These are phyloP conservation scores for Chauna torquata DNA, from an alignment of 2,113 vertebrate species.

Conservation along the genomic window DNA sequence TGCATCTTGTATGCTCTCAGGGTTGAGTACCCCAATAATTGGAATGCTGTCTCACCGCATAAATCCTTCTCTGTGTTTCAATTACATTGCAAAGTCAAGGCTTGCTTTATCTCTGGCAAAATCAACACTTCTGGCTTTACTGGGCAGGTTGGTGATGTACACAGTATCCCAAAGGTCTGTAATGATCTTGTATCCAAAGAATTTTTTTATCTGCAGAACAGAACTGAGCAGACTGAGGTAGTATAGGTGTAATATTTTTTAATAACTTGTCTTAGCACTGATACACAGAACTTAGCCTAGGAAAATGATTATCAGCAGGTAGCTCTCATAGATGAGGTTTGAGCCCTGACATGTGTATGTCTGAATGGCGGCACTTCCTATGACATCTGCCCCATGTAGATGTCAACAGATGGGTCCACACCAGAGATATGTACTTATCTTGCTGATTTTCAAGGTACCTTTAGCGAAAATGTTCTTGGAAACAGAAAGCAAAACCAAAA, in stretches of 20 bases:
- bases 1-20: not conserved
- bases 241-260: not conserved
- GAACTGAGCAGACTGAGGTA: not conserved
- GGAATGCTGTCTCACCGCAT: not conserved
- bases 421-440: not conserved
- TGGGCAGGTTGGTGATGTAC: not conserved
- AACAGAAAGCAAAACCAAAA: not conserved
- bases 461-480: not conserved
- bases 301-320: not conserved
- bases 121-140: not conserved
- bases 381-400: not conserved
- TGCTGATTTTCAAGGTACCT: not conserved
- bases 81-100: not conserved
- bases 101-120: not conserved
- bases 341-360: not conserved
- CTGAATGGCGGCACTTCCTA: not conserved
- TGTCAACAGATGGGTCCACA: not conserved
- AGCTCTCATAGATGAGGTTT: not conserved
- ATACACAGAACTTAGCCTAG: not conserved
- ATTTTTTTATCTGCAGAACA: not conserved
- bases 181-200: not conserved
- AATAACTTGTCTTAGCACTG: not conserved
- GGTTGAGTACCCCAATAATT: not conserved
- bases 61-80: not conserved
- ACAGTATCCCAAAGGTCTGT: not conserved